Percentiles rank a stretch among this genome's conserved stretches.
These are phyloP conservation scores for Nephrocerus scutellatus DNA, from an alignment of 2,888 invertebrate genomes.

Conservation along the genomic window DNA sequence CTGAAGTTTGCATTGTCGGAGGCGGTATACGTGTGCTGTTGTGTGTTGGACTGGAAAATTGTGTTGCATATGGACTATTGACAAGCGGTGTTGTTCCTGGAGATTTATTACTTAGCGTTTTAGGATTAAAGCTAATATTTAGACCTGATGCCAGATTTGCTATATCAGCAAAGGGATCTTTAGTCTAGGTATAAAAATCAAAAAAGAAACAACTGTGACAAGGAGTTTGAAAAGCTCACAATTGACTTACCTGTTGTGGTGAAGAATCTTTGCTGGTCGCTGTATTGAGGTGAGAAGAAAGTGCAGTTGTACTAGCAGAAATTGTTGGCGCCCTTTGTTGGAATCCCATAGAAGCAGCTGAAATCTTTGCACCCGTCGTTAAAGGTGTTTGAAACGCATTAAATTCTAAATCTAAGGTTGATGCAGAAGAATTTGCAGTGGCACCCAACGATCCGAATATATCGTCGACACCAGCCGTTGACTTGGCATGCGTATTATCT, in stretches of 20 bases:
- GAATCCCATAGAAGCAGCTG: constrained; percentile 14
- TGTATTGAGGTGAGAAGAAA: no score
- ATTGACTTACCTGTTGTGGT: constrained; percentile 48
- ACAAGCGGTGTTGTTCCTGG: constrained; percentile 38
- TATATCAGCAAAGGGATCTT: constrained; percentile 71
- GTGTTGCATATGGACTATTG: constrained; percentile 43
- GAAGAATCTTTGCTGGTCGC: constrained; percentile 46
- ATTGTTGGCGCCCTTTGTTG: constrained; percentile 27
- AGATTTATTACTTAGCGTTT: constrained; percentile 37
- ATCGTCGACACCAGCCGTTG: constrained; percentile 52
- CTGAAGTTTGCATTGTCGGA: no score
- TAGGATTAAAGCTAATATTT: constrained; percentile 45
- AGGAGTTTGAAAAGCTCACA: neutral
- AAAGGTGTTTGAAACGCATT: constrained; percentile 27
- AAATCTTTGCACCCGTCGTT: constrained; percentile 9
- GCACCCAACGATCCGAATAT: constrained; percentile 54
- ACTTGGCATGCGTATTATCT: constrained; percentile 31
- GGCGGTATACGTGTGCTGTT: constrained; percentile 32
- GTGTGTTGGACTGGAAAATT: constrained; percentile 46
- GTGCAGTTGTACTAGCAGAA: no score
- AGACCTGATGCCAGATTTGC: constrained; percentile 49
- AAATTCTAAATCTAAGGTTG: constrained; percentile 30
- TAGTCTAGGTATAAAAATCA: constrained; percentile 26
- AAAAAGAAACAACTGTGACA: neutral
- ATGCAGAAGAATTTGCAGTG: constrained; percentile 17